A percentile compares a stretch with the other conserved stretches of the same genome.
These are phyloP conservation scores for Indicator maculatus DNA, from an alignment of 2,113 vertebrate genomes.

Conservation along the genomic window DNA sequence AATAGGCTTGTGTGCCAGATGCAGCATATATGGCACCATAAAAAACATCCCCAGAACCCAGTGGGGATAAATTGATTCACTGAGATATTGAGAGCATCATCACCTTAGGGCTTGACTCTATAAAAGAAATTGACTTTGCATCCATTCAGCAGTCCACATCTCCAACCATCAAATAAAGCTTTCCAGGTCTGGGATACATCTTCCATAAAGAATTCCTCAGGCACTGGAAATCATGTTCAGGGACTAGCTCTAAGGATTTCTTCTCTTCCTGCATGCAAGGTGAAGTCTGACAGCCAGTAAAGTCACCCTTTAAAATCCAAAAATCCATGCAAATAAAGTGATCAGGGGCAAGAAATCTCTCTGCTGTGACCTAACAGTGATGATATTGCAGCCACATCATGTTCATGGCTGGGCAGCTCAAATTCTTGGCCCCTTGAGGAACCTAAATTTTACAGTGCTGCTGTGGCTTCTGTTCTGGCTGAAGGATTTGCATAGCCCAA, in stretches of 20 bases:
- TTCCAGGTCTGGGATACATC: neutral
- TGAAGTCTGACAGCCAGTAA: neutral
- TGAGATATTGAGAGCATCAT: constrained; percentile 18
- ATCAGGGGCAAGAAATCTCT: neutral
- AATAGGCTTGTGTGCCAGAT: neutral
- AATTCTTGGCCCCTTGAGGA: neutral
- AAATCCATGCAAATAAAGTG: neutral
- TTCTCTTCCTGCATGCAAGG: neutral
- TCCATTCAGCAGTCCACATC: neutral
- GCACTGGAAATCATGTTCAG: neutral
- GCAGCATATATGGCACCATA: neutral
- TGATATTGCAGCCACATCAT: neutral
- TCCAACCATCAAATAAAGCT: neutral
- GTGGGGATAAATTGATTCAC: constrained; percentile 20
- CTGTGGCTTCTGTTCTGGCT: neutral
- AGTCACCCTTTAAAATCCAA: neutral
- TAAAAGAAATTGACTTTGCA: neutral
- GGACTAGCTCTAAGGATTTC: neutral
- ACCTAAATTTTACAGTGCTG: neutral
- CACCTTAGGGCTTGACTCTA: constrained; percentile 10
- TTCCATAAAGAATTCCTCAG: neutral
- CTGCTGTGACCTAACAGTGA: neutral
- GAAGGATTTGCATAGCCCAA: neutral
- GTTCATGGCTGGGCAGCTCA: neutral
- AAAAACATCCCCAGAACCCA: neutral